Evolutionary conservation across 2,797 vertebrate species (phyloP).

Genomic region (Paguma larvata): DNA sequence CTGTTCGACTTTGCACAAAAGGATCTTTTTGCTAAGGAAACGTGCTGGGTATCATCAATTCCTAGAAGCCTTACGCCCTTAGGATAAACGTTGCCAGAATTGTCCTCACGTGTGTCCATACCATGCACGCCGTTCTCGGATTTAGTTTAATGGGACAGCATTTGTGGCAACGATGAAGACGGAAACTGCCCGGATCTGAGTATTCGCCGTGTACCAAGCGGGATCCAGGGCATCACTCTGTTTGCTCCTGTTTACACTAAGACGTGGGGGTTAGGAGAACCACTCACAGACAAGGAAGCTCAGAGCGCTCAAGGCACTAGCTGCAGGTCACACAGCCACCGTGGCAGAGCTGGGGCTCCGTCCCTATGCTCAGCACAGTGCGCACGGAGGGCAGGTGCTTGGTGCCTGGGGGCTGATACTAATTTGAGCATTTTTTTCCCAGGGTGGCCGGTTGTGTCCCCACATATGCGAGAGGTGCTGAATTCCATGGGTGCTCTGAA

Average conservation of each 20-base stretch:
- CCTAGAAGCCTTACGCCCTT: not conserved
- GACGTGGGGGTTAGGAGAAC: not conserved
- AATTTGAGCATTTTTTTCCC: not conserved
- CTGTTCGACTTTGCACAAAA: not conserved
- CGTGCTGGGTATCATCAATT: not conserved
- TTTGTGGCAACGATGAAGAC: not conserved
- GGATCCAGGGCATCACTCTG: not conserved
- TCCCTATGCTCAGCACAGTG: not conserved
- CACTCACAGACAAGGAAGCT: not conserved
- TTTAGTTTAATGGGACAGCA: not conserved
- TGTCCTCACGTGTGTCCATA: not conserved
- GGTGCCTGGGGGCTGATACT: not conserved
- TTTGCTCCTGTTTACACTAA: not conserved
- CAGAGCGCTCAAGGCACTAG: not conserved
- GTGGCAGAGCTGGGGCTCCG: not conserved
- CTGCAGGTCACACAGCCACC: not conserved
- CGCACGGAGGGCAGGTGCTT: not conserved
- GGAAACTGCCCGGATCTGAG: not conserved
- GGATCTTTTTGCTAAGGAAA: not conserved
- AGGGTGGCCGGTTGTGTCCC: not conserved
- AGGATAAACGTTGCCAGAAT: not conserved
- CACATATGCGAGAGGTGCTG: not conserved
- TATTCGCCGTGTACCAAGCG: not conserved
- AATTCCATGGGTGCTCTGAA: not conserved
- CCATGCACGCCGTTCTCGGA: not conserved